Conservation (phyloP, 2,113 vertebrate species). For the Alligator mississippiensis region DNA sequence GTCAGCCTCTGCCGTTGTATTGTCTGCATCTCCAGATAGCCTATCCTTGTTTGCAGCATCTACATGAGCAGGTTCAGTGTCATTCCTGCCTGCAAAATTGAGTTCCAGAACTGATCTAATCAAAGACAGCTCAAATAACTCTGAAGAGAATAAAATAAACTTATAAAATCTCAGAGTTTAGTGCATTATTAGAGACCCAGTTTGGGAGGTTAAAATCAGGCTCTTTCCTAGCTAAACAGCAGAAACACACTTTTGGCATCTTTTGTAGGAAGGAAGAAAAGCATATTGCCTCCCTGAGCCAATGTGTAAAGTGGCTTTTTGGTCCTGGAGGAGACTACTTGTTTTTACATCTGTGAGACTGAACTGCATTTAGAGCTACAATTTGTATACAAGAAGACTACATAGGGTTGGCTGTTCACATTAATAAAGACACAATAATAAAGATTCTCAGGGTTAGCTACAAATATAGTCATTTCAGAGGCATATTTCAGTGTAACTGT, state of each 20-base stretch:
- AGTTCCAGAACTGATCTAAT: background rate
- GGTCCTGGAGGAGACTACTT: background rate
- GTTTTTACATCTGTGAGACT: background rate
- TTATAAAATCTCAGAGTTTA: background rate
- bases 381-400: background rate
- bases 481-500: accelerated
- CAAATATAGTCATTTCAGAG: background rate
- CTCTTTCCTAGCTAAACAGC: background rate
- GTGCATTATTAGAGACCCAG: background rate
- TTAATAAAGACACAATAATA: background rate
- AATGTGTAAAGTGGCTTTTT: background rate
- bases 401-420: background rate
- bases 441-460: background rate
- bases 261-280: background rate
- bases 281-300: background rate
- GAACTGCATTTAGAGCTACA: background rate
- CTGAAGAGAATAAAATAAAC: background rate
- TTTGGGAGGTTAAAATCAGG: background rate
- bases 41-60: background rate
- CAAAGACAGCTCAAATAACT: background rate
- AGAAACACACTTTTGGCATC: background rate
- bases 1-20: background rate
- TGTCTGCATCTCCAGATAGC: background rate
- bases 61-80: background rate
- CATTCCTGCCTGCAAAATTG: background rate